A percentile compares a stretch with the other conserved stretches of the same genome.
phyloP scores from a whole-genome alignment of 2,797 vertebrate genomes.

The Uromys caudimaculatus region DNA sequence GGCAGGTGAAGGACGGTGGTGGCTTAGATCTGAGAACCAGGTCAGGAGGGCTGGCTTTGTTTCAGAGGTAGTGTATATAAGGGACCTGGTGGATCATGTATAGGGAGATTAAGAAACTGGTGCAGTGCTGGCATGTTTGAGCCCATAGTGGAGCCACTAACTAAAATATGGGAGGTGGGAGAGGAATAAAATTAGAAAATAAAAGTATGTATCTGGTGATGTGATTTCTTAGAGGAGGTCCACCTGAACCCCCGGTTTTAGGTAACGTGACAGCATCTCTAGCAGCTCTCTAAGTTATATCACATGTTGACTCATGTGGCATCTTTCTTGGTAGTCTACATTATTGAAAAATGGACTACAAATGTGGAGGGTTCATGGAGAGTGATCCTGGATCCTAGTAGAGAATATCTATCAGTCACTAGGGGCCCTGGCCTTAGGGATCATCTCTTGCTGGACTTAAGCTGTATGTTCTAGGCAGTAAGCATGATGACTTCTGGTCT shows the following conservation, averaged over 20 bases:
- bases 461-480: background rate
- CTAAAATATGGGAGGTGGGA: background rate
- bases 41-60: background rate
- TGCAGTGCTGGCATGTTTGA: background rate
- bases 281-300: background rate
- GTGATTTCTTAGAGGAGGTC: background rate
- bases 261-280: background rate
- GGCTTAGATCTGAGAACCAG: background rate
- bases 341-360: background rate
- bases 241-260: accelerated
- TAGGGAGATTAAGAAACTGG: background rate
- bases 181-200: background rate
- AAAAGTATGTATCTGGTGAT: background rate
- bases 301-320: background rate
- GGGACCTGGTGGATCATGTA: background rate
- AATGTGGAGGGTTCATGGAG: background rate
- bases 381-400: background rate
- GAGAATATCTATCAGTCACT: background rate
- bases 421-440: background rate
- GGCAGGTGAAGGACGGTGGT: background rate
- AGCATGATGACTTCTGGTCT: background rate
- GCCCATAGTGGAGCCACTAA: background rate
- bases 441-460: background rate
- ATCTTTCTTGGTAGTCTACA: background rate
- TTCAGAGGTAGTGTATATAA: background rate